A percentile compares a stretch with the other conserved stretches of the same genome.
Conservation (phyloP, 1,140 invertebrate genomes). For the Brachionus angularis region DNA sequence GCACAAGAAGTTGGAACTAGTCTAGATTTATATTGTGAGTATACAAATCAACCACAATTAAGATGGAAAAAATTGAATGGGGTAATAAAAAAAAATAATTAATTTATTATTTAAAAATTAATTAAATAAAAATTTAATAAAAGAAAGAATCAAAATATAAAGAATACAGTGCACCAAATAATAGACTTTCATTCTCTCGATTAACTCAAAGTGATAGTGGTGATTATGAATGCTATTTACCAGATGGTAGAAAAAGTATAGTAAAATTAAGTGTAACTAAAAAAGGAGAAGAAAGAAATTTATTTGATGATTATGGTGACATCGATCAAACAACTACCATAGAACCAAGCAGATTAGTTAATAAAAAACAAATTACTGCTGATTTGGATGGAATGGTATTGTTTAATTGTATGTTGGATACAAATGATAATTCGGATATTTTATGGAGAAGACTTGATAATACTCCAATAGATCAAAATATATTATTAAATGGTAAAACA, state of each 20-base stretch:
- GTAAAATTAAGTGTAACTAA: neutral
- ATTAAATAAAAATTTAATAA: neutral
- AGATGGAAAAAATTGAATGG: neutral
- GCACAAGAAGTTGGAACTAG: neutral
- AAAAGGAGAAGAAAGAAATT: neutral
- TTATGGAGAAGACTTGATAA: too few species aligned
- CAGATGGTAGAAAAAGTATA: neutral
- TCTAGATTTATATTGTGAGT: neutral
- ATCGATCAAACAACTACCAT: too few species aligned
- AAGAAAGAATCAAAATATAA: neutral
- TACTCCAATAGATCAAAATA: too few species aligned
- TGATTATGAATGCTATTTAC: slow-evolving; percentile 35
- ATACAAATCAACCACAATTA: slow-evolving; percentile 7
- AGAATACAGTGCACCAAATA: neutral
- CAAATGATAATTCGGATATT: too few species aligned
- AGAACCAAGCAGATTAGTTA: too few species aligned
- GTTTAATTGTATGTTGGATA: too few species aligned
- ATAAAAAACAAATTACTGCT: too few species aligned
- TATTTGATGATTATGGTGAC: neutral
- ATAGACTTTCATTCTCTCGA: neutral
- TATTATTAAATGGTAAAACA: too few species aligned
- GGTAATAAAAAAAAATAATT: neutral
- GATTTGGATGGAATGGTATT: too few species aligned
- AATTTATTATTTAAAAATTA: too few species aligned
- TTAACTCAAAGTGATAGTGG: slow-evolving; percentile 1